Base-by-base conservation (phyloP, 1,140 invertebrate species). In the Ericerus pela region DNA sequence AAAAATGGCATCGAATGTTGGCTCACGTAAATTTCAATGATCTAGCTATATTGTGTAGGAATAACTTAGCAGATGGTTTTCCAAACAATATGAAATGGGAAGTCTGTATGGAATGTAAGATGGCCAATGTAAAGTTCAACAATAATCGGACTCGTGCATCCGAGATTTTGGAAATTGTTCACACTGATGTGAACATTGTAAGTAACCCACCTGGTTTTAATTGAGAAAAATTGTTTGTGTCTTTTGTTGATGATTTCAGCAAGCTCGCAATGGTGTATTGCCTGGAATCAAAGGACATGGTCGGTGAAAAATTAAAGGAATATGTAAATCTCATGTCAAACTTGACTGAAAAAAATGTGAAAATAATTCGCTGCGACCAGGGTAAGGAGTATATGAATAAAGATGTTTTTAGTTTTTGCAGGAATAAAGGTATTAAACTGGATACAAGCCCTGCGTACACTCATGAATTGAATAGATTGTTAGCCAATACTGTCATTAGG, bases 181-280 rank as follows among this genome's bases (percentile, higher is more conserved):
- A 67, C 52, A 63, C 60, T 43, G 68, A 69, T 59, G 62, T 68
- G n/a, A n/a, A 2, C 68, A 64, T 63, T 65, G 65, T 33, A 65
- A 62, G 27, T 67, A 70, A 22, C 59, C 58, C 41, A 64, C 63
- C 16, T 68, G n/a, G 66, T 4, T 24, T 68, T 11, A 63, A 64
- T 30, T 63, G 61, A 16, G 43, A 58, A 18, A 61, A 58, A 56
- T 67, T 64, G 36, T 65, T 63, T 16, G 38, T 67, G 0, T 36
- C 61, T n/a, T 58, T 65, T 29, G 65, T 60, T 31, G 66, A 68
- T 56, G 62, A 67, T 38, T 58, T 53, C 12, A 59, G 57, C 54
- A 37, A 56, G 24, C 68, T 58, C 33, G 29, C 60, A 20, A 51
- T 14, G 10, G 60, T 68, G 11, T 66, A 65, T 57, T 70, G 70